Conservation (phyloP, 1,140 invertebrate genomes). For the Trypoxylus dichotomus region DNA sequence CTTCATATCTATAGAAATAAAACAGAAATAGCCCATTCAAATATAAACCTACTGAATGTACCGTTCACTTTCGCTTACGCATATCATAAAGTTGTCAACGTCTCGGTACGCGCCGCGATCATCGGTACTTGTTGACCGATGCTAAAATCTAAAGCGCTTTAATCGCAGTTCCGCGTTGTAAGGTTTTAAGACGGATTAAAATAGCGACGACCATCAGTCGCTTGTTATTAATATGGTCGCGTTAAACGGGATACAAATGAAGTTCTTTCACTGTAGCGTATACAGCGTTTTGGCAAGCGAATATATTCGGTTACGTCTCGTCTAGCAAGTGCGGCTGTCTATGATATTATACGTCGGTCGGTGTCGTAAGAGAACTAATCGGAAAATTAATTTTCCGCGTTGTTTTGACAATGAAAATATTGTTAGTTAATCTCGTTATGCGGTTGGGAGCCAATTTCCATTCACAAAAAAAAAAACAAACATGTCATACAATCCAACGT, state of each 20-base stretch:
- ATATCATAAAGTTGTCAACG: neutral
- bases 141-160: neutral
- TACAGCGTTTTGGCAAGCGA: slow-evolving; percentile 3
- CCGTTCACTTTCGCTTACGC: neutral
- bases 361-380: no score
- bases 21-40: neutral
- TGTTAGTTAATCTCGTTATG: no score
- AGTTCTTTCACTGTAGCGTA: neutral
- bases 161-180: slow-evolving; percentile 11
- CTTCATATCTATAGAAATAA: neutral
- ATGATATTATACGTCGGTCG: neutral
- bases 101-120: neutral
- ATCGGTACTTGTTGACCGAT: slow-evolving; percentile 9
- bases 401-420: no score
- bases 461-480: no score
- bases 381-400: no score
- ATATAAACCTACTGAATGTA: neutral
- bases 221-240: neutral
- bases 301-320: neutral
- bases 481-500: no score
- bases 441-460: no score
- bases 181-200: neutral
- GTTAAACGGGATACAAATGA: neutral
- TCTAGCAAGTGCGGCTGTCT: neutral
- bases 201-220: neutral